These are phyloP conservation scores for Sipha flava DNA, from an alignment of 1,140 invertebrate genomes.

Conservation along the genomic window DNA sequence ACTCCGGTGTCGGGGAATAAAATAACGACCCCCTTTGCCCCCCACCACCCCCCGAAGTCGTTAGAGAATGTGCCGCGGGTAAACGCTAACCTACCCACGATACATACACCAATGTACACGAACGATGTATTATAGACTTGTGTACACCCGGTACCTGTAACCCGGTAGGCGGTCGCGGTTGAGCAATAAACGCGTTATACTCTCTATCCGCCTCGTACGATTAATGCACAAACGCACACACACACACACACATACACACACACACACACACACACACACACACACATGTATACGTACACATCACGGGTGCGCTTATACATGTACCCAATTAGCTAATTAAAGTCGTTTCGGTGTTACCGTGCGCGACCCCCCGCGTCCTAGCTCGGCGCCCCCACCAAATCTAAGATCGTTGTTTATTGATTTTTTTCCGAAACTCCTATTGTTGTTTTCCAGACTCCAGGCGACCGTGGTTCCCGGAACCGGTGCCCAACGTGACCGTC, in stretches of 20 bases:
- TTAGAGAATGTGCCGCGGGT: neutral
- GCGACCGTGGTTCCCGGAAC: conserved; percentile 71
- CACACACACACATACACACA: neutral
- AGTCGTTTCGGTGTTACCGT: neutral
- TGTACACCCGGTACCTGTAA: too few species aligned
- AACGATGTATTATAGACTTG: too few species aligned
- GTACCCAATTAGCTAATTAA: neutral
- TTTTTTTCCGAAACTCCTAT: neutral
- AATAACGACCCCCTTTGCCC: neutral
- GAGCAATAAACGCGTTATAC: neutral
- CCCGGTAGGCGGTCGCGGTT: neutral
- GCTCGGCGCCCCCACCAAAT: too few species aligned
- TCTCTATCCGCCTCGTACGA: too few species aligned
- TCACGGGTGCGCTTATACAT: too few species aligned
- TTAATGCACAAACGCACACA: neutral
- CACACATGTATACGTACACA: neutral
- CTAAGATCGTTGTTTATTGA: too few species aligned
- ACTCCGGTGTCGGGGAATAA: neutral
- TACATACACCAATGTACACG: neutral
- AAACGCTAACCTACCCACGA: neutral
- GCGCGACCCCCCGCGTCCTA: too few species aligned
- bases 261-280: neutral
- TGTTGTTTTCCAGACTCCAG: conserved; percentile 1
- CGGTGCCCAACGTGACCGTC: conserved; percentile 86
- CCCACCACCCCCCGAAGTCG: neutral